Conservation (phyloP, 2,888 invertebrate genomes). For the Cheilosia urbana region DNA sequence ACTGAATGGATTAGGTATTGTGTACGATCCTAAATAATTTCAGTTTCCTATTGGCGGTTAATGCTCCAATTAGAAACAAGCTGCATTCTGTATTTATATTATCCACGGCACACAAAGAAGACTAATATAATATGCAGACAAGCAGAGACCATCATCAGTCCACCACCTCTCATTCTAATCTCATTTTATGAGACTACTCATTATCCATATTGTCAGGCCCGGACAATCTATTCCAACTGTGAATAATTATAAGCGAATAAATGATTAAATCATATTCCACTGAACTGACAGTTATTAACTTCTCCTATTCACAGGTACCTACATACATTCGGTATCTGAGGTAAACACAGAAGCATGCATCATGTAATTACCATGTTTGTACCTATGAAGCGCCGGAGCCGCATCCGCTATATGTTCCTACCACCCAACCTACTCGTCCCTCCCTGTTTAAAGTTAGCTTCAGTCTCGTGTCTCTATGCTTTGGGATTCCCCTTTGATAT, state of each 20-base stretch:
- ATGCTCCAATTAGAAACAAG: background rate
- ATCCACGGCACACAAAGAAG: background rate
- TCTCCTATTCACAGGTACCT: slow-evolving; percentile 57
- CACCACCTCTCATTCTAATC: slow-evolving; percentile 14
- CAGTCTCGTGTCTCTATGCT: slow-evolving; percentile 5
- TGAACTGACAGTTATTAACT: slow-evolving; percentile 73
- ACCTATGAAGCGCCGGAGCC: slow-evolving; percentile 51
- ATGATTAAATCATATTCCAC: slow-evolving; percentile 74
- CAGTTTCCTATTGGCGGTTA: too few species aligned
- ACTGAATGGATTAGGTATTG: background rate
- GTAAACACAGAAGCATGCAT: slow-evolving; percentile 7
- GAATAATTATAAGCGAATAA: slow-evolving; percentile 70
- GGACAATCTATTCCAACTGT: slow-evolving; percentile 44
- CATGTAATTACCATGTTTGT: slow-evolving; percentile 64
- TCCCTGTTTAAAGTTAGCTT: background rate
- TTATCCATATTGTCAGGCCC: slow-evolving; percentile 46
- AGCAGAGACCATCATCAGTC: background rate
- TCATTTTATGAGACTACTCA: slow-evolving; percentile 23
- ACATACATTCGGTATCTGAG: slow-evolving; percentile 46
- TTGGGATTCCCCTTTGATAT: slow-evolving; percentile 58
- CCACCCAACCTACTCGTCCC: background rate
- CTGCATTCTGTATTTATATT: background rate
- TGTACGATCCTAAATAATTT: background rate
- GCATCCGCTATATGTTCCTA: background rate
- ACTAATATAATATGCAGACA: too few species aligned